Conservation (phyloP, 1,140 invertebrate species). For the Ectropis grisescens region DNA sequence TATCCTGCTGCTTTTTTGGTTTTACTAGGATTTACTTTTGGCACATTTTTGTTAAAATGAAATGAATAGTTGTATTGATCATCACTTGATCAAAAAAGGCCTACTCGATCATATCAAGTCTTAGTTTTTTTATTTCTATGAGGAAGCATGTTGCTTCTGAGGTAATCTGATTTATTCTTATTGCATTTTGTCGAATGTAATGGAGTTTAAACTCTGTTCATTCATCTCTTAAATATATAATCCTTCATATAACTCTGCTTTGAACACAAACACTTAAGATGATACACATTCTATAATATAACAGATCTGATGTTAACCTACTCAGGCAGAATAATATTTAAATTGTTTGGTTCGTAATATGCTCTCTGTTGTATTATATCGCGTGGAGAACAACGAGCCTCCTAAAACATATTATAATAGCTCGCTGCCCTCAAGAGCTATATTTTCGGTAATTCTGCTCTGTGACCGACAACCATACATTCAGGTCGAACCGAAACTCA, state of each 20-base stretch:
- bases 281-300: constrained; percentile 26
- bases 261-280: constrained; percentile 27
- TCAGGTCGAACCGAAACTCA: neutral
- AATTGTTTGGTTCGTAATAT: constrained; percentile 29
- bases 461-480: constrained; percentile 10
- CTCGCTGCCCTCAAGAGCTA: constrained; percentile 49
- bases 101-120: too few species aligned
- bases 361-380: constrained; percentile 51
- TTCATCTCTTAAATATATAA: too few species aligned
- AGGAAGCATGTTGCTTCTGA: constrained; percentile 51
- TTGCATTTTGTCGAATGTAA: constrained; percentile 26
- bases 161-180: constrained; percentile 39
- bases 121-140: too few species aligned
- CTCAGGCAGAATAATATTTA: constrained; percentile 28
- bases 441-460: constrained; percentile 35
- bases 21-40: too few species aligned
- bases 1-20: too few species aligned
- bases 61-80: constrained; percentile 11
- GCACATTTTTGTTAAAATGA: constrained; percentile 37
- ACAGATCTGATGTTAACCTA: constrained; percentile 52
- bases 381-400: constrained; percentile 46
- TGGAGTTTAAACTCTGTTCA: too few species aligned
- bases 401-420: constrained; percentile 66
- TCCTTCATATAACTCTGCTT: constrained; percentile 16
- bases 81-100: constrained; percentile 7